Percentiles rank a stretch among this genome's conserved stretches.
Conservation (phyloP, 2,113 vertebrate species). For the Pachycephala philippinensis region DNA sequence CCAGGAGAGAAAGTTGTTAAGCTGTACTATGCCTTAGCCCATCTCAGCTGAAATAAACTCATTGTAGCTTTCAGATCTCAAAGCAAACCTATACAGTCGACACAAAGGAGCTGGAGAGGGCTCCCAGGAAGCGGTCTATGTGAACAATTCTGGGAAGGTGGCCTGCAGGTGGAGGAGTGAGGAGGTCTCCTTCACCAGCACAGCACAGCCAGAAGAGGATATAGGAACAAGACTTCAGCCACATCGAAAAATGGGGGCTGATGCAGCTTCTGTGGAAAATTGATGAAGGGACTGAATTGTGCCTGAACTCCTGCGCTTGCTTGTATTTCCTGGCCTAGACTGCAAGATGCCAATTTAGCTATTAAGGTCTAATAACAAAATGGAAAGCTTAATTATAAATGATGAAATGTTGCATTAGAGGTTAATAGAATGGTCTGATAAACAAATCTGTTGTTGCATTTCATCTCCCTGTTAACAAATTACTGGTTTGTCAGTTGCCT, state of each 20-base stretch:
- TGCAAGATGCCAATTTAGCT: constrained; percentile 18
- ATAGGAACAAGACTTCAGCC: background rate
- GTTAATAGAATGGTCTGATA: constrained; percentile 34
- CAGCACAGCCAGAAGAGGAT: background rate
- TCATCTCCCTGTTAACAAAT: constrained; percentile 1
- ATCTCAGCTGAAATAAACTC: background rate
- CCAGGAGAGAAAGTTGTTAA: background rate
- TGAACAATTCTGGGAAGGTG: background rate
- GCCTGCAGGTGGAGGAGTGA: background rate
- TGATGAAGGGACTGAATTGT: background rate
- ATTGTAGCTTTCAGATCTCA: background rate
- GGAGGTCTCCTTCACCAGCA: background rate
- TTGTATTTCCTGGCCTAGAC: background rate
- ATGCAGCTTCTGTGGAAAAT: background rate
- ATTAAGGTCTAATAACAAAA: constrained; percentile 33
- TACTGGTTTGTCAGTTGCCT: background rate
- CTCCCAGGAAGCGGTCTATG: accelerated
- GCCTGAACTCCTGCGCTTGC: background rate
- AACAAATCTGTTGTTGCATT: constrained; percentile 3
- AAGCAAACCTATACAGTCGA: background rate
- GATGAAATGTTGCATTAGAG: constrained; percentile 3
- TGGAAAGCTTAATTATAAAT: constrained; percentile 35
- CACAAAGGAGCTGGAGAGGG: background rate
- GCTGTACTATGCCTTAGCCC: background rate
- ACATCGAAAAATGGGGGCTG: accelerated